Base-by-base conservation (phyloP, 2,113 vertebrate species). In the Saiga tatarica region DNA sequence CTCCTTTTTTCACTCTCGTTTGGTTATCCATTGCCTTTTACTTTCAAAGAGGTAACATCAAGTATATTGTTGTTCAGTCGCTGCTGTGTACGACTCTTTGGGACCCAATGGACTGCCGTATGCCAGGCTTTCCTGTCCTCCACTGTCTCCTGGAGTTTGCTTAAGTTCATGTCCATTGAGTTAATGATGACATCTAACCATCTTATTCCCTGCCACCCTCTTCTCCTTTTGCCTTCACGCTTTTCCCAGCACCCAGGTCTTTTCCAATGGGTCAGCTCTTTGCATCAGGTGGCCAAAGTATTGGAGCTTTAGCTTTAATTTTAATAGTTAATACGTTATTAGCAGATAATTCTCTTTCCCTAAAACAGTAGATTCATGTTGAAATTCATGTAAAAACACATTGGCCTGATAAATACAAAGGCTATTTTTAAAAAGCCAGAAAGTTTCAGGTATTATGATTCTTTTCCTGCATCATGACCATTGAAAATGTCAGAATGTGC, bases 351-450 rank as follows among this genome's bases (percentile, higher is more conserved):
- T 82, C 3, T 39, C 30, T 52, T 53, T 39, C 8, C 15, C 62
- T 84, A 55, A 5, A 79, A 83, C 36, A 62, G 10, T 1, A 89
- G 4, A 50, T 83, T 60, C 60, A 94, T 60, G 17, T 33, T 39
- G 53, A 97, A 94, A 76, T 81, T 53, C 45, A 78, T 21, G 21
- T 45, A 79, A 36, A 89, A 64, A 57, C 25, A 25, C 19, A 71
- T 0, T 36, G 15, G 21, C 0, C 3, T 55, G 16, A 87, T 82
- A 87, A 88, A 78, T 71, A 26, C 11, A 95, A 17, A 55, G 17
- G 2, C 59, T 67, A 86, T 36, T 97, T 94, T 95, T 94, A 55
- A 95, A 84, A 95, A 53, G 15, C 28, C n/a, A 97, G 39, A 85
- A 84, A 36, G 19, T 57, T 67, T 87, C 30, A 78, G 52, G 11